These are phyloP conservation scores for Cherax destructor DNA, from an alignment of 1,140 invertebrate genomes.

Conservation along the genomic window DNA sequence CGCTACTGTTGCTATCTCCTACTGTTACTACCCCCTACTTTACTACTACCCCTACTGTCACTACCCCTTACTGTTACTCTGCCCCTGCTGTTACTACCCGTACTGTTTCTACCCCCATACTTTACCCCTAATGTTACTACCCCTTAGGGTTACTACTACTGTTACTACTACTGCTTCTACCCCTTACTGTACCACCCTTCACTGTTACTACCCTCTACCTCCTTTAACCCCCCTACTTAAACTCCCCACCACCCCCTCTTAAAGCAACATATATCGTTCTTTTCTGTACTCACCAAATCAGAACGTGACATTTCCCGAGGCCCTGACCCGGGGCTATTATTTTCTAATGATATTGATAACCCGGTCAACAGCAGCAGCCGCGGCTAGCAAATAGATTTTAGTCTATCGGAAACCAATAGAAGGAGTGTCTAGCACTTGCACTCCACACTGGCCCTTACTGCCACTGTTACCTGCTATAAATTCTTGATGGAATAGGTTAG, in stretches of 20 bases:
- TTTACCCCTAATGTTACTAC: no score
- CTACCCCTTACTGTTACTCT: no score
- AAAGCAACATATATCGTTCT: no score
- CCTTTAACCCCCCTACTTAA: background rate
- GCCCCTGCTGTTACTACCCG: no score
- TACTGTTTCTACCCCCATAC: no score
- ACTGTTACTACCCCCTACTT: no score
- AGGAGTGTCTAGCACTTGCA: background rate
- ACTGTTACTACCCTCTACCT: no score
- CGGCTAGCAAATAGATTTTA: constrained; percentile 29
- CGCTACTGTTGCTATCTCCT: no score
- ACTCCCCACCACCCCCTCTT: background rate
- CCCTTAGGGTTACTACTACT: no score
- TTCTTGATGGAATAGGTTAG: constrained; percentile 31
- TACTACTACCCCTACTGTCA: no score
- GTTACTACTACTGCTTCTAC: no score
- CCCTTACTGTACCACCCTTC: no score
- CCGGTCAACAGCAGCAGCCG: constrained; percentile 24
- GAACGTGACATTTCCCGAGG: constrained; percentile 35
- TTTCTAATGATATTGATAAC: constrained; percentile 60
- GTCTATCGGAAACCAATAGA: constrained; percentile 56
- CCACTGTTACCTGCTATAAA: constrained; percentile 28
- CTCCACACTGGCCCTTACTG: constrained; percentile 5
- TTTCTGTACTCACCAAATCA: constrained; percentile 17
- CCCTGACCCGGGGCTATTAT: constrained; percentile 31